A percentile compares a stretch with the other conserved stretches of the same genome.
Evolutionary conservation across 30 jellyfish, hydroid and myxozoan species (phyloP).

Genomic region (Nemopilema nomurai): DNA sequence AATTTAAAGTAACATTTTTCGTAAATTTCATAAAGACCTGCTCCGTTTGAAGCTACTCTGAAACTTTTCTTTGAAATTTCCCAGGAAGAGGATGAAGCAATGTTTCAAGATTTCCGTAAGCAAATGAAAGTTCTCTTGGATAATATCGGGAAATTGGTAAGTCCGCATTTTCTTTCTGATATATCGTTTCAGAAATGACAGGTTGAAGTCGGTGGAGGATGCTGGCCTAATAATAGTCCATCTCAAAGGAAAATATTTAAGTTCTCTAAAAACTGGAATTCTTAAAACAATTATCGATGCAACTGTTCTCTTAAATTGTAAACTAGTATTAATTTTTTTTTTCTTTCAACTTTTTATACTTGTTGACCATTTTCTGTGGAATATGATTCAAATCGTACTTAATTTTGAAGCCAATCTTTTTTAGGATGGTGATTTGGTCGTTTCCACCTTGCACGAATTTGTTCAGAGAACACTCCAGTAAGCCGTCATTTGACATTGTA

Average conservation of each 20-base stretch:
- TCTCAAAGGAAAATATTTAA: background rate
- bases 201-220: background rate
- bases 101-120: conserved; percentile 88
- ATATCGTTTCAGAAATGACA: background rate
- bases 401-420: background rate
- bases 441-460: conserved; percentile 52
- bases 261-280: no score
- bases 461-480: conserved; percentile 69
- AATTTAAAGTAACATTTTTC: no score
- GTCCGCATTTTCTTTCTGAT: no score
- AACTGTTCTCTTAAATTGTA: no score
- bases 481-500: background rate
- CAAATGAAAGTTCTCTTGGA: conserved; percentile 89
- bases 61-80: background rate
- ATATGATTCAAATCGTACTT: background rate
- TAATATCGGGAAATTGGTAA: conserved; percentile 81
- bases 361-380: background rate
- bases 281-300: no score
- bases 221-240: background rate
- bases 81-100: conserved; percentile 92
- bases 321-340: no score
- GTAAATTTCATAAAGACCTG: background rate
- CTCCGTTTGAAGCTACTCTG: background rate
- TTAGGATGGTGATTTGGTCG: conserved; percentile 74
- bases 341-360: no score